A percentile compares a stretch with the other conserved stretches of the same genome.
Conservation (phyloP, 2,113 vertebrate species). For the Heloderma charlesbogerti region DNA sequence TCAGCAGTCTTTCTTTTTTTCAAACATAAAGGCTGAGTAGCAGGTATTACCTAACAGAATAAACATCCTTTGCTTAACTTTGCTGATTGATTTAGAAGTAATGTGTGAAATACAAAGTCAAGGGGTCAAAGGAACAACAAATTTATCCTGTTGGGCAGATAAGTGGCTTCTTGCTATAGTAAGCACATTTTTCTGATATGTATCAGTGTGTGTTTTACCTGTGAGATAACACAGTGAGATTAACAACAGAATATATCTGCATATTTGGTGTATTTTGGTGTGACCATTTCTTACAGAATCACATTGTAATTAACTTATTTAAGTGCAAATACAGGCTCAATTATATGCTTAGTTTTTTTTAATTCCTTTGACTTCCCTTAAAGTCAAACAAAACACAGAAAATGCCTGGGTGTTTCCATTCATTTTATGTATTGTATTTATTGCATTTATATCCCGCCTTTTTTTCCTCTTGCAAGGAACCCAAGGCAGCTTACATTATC, state of each 20-base stretch:
- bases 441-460: no score
- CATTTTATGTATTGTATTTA: no score
- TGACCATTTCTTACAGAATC: background rate
- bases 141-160: slow-evolving; percentile 4
- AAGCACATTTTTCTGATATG: slow-evolving; percentile 15
- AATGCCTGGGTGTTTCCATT: background rate
- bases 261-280: slow-evolving; percentile 15
- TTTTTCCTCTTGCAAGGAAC: no score
- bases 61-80: background rate
- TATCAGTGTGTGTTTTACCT: slow-evolving; percentile 20
- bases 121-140: background rate
- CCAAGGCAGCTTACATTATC: no score
- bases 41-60: no score
- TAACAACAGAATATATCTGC: slow-evolving; percentile 33
- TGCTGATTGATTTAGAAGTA: no score
- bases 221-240: no score
- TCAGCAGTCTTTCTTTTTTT: background rate
- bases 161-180: slow-evolving; percentile 9
- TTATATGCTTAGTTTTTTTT: background rate
- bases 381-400: background rate
- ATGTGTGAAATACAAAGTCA: no score
- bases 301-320: slow-evolving; percentile 27
- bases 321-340: background rate
- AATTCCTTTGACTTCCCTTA: background rate
- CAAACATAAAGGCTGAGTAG: background rate